Evolutionary conservation across 37 sponge, comb jelly and placozoan genomes (phyloP).

Genomic region (Ianthella basta): DNA sequence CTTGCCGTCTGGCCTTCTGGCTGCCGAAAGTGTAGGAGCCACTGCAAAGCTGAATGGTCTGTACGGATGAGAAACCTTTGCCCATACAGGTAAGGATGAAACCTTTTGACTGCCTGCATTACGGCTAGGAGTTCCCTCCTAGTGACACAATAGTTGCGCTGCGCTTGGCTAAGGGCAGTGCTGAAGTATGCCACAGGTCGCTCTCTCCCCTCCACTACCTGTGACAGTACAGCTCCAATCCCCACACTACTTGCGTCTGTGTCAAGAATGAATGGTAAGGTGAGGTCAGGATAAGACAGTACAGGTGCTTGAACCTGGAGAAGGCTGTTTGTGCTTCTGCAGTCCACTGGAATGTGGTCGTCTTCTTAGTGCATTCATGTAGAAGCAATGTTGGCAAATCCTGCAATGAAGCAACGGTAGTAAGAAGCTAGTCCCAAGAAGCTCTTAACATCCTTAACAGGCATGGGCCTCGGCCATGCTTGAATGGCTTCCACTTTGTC

Average conservation of each 20-base stretch:
- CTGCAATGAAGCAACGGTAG: slow-evolving; percentile 10
- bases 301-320: slow-evolving; percentile 37
- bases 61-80: slow-evolving; percentile 6
- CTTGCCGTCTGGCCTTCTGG: slow-evolving; percentile 33
- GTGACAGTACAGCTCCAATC: slow-evolving; percentile 56
- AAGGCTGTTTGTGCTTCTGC: slow-evolving; percentile 28
- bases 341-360: slow-evolving; percentile 26
- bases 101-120: no score
- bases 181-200: slow-evolving; percentile 41
- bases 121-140: slow-evolving; percentile 26
- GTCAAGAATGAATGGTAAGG: slow-evolving; percentile 5
- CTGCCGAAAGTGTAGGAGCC: neutral
- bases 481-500: neutral
- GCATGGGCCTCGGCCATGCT: neutral
- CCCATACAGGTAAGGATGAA: slow-evolving; percentile 24
- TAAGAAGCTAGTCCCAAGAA: slow-evolving; percentile 14
- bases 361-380: neutral
- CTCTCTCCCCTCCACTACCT: no score
- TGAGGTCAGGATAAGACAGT: slow-evolving; percentile 38
- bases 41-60: slow-evolving; percentile 33
- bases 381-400: no score
- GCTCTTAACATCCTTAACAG: neutral
- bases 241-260: slow-evolving; percentile 34
- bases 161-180: neutral
- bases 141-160: slow-evolving; percentile 35